A percentile compares a stretch with the other conserved stretches of the same genome.
phyloP scores from a whole-genome alignment of 2,113 vertebrate genomes.

The Empidonax alnorum region DNA sequence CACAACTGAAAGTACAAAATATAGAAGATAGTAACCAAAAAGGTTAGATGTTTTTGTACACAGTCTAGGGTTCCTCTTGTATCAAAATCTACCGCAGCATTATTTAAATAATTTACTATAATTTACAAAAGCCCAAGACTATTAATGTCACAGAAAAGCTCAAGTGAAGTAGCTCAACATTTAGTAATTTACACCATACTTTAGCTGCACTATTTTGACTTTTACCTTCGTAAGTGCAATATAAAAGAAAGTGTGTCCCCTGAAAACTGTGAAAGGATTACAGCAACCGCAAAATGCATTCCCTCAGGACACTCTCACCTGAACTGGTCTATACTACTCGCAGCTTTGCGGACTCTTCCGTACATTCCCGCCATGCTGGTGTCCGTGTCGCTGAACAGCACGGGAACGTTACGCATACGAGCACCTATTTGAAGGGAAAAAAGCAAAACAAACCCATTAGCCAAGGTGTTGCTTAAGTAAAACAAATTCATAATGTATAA shows the following conservation, averaged over 20 bases:
- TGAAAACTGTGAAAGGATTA: not conserved
- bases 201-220: not conserved
- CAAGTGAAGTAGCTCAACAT: not conserved
- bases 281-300: rapidly evolving
- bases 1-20: not conserved
- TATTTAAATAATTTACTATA: not conserved
- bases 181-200: not conserved
- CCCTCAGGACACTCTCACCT: conserved; percentile 76
- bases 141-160: not conserved
- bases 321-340: conserved; percentile 93
- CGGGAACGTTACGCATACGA: conserved; percentile 89
- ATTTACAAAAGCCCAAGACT: not conserved
- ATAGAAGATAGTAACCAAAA: not conserved
- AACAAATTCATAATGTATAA: rapidly evolving
- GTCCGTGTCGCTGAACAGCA: conserved; percentile 89
- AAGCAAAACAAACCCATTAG: not conserved
- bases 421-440: conserved; percentile 72
- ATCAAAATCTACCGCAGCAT: not conserved
- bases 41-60: not conserved
- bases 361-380: conserved; percentile 83
- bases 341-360: conserved; percentile 91
- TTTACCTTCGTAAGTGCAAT: not conserved
- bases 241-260: not conserved
- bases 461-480: not conserved
- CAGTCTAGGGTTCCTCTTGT: not conserved